phyloP scores from a whole-genome alignment of 1,140 invertebrate genomes.

The Bradysia coprophila region DNA sequence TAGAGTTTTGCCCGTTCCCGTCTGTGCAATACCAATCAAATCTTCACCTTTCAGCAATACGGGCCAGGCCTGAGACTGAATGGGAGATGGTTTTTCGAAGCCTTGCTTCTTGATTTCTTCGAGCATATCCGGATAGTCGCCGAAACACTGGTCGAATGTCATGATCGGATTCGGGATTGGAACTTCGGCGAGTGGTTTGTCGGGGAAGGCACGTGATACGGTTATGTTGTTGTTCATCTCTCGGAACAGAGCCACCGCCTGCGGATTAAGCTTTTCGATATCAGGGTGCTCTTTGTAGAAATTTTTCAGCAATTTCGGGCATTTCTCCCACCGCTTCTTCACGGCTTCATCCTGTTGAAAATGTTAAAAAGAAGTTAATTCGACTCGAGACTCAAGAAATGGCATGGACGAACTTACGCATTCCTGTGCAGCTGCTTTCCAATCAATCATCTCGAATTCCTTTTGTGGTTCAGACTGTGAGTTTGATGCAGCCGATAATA shows the following conservation, averaged over 20 bases:
- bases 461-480: constrained; percentile 9
- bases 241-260: constrained; percentile 41
- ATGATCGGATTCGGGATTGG: constrained; percentile 65
- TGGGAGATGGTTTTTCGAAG: constrained; percentile 73
- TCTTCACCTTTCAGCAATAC: constrained; percentile 67
- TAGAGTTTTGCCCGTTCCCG: constrained; percentile 78
- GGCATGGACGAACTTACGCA: constrained; percentile 13
- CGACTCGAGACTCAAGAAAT: too few relatives aligned
- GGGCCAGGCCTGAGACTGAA: constrained; percentile 83
- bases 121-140: constrained; percentile 64
- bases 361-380: constrained; percentile 18
- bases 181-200: constrained; percentile 18
- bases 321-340: constrained; percentile 35
- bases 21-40: constrained; percentile 86
- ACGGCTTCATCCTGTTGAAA: constrained; percentile 27
- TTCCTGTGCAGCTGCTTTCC: constrained; percentile 10
- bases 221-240: constrained; percentile 50
- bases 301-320: constrained; percentile 52
- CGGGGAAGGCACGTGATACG: constrained; percentile 33
- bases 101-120: constrained; percentile 63
- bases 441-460: constrained; percentile 6
- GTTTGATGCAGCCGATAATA: constrained; percentile 7
- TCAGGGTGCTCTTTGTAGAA: constrained; percentile 67
- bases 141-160: constrained; percentile 73
- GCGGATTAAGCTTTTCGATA: constrained; percentile 39